Evolutionary conservation across 2,797 vertebrate species (phyloP).

Genomic region (Leucoraja ocellata): DNA sequence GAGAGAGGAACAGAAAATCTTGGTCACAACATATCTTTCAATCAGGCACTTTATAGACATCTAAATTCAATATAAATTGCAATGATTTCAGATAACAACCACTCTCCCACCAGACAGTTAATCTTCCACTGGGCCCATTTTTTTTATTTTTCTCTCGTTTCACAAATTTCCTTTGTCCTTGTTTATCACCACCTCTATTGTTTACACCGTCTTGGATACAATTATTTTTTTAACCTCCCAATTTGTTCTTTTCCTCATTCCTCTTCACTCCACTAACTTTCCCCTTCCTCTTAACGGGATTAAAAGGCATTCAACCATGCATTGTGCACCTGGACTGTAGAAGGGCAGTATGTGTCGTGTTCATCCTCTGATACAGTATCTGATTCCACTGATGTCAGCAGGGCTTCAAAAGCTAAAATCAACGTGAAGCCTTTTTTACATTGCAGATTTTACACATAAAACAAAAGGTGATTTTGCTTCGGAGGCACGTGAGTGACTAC

Average conservation of each 20-base stretch:
- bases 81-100: not conserved
- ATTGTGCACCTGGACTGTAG: no score
- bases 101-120: not conserved
- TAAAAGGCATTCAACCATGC: no score
- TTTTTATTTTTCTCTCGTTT: not conserved
- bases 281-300: no score
- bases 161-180: not conserved
- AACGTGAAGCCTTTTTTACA: no score
- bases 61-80: not conserved
- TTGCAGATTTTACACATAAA: no score
- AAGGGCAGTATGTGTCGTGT: no score
- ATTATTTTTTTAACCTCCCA: not conserved
- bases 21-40: not conserved
- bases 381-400: no score
- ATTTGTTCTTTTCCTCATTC: not conserved
- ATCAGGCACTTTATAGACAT: not conserved
- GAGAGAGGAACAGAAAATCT: not conserved
- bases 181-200: not conserved
- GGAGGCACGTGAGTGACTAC: no score
- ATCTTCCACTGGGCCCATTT: not conserved
- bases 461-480: no score
- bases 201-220: not conserved
- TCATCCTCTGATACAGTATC: no score
- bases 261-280: no score
- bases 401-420: no score